Evolutionary conservation across 2,113 vertebrate species (phyloP), one percentile per base, ranked within the genome.

Genomic region (Parus major): DNA sequence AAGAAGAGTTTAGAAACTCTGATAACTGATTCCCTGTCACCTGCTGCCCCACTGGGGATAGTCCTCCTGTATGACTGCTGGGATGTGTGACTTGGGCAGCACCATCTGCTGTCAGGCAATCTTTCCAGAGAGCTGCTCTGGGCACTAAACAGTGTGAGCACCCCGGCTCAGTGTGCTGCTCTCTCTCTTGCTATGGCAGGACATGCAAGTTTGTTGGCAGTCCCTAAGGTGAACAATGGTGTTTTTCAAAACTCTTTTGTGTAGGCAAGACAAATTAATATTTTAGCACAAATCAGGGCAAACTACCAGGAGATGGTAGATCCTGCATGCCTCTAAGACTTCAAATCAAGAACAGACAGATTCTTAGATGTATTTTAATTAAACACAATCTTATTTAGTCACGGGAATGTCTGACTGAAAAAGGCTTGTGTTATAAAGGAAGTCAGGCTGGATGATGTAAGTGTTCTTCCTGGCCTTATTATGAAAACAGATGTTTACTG

Each of bases 391-490:
- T 88, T 65, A 49, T 78, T 88, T 80, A 90, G 83, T 83, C 66
- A 81, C 13, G 83, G 68, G 72, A 80, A 77, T 49, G 41, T 64
- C 76, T 94, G 59, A 66, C 50, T 83, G 66, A 52, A 87, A 92
- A 85, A 82, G 35, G 31, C 28, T 66, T 76, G 42, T 73, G 47
- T 70, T 94, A n/a, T 17, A 56, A 35, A 85, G 93, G 93, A 95
- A 90, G 90, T 82, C 56, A 93, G 85, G 61, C 68, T 78, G 73
- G 68, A 63, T 94, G 79, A 95, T 88, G 79, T 86, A 93, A 95
- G 86, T 77, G 79, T 92, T 90, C 91, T 95, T 95, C 92, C 92
- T 81, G 64, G 77, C 24, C 68, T 87, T 79, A 95, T 87, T 86
- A 83, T 73, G 49, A 91, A 93, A 95, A 36, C 75, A 95, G 59